Conservation (phyloP, 2,113 vertebrate genomes). For the Stegastes partitus region DNA sequence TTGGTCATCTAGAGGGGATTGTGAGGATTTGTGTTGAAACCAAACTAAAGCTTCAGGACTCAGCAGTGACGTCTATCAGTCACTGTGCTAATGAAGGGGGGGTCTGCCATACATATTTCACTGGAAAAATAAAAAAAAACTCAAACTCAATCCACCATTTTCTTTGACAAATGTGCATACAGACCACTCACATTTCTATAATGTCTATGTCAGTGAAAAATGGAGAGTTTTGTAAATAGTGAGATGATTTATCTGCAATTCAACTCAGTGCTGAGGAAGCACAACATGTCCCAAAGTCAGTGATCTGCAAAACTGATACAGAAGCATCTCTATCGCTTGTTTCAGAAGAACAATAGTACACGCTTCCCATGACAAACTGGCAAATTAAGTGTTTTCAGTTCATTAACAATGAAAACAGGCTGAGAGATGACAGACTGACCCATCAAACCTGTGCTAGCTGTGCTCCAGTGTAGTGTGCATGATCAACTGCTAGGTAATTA, state of each 20-base stretch:
- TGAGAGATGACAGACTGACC: conserved; percentile 7
- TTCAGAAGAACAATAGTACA: conserved; percentile 18
- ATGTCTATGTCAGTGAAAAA: conserved; percentile 25
- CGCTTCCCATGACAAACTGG: conserved; percentile 2
- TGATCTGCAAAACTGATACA: conserved; percentile 16
- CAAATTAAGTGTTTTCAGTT: conserved; percentile 7
- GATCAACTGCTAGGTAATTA: conserved; percentile 25
- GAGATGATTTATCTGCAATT: conserved; percentile 43
- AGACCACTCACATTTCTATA: conserved; percentile 27
- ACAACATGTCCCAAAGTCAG: conserved; percentile 41
- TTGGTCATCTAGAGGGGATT: conserved; percentile 32
- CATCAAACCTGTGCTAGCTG: conserved; percentile 10
- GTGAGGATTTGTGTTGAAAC: conserved; percentile 16
- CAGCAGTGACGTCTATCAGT: neutral
- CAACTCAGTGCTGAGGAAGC: conserved; percentile 26
- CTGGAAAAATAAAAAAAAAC: conserved; percentile 11
- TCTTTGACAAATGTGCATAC: conserved; percentile 29
- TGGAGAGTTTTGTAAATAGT: conserved; percentile 16
- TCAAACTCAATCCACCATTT: conserved; percentile 12
- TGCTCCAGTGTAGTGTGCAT: neutral
- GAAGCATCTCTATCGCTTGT: conserved; percentile 11
- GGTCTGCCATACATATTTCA: neutral
- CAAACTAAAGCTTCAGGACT: conserved; percentile 20
- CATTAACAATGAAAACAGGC: conserved; percentile 7
- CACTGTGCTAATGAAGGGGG: conserved; percentile 18